Evolutionary conservation across 2,797 vertebrate genomes (phyloP).

Genomic region (Luscinia luscinia): DNA sequence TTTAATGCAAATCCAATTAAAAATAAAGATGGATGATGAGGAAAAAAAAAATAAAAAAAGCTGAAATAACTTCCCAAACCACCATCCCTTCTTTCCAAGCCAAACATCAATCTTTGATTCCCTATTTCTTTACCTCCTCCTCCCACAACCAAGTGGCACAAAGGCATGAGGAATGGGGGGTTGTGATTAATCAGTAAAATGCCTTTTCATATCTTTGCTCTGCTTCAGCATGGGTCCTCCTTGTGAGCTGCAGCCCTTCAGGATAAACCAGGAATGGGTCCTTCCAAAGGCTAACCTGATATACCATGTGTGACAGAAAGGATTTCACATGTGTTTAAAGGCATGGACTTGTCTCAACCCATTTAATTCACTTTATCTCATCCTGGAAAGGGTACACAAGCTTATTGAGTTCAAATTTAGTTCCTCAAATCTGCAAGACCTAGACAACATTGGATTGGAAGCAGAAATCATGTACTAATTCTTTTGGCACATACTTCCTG

Average conservation of each 20-base stretch:
- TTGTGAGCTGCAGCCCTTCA: background rate
- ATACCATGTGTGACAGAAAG: background rate
- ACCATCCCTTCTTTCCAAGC: background rate
- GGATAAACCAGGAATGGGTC: background rate
- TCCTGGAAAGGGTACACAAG: background rate
- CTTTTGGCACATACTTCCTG: background rate
- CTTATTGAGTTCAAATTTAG: background rate
- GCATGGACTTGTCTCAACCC: background rate
- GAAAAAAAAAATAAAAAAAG: background rate
- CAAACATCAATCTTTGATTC: background rate
- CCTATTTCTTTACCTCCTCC: background rate
- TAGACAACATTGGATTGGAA: background rate
- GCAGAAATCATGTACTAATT: background rate
- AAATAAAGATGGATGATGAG: background rate
- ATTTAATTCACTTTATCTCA: background rate
- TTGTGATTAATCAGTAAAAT: background rate
- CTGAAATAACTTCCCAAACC: background rate
- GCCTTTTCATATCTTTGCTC: background rate
- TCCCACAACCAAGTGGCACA: background rate
- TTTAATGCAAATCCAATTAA: background rate
- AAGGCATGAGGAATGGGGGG: accelerated
- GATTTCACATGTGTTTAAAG: accelerated
- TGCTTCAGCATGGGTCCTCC: background rate
- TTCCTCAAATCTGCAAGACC: background rate
- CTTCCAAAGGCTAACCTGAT: background rate